These are phyloP conservation scores for Parus major DNA, from an alignment of 2,113 vertebrate genomes.

Conservation along the genomic window DNA sequence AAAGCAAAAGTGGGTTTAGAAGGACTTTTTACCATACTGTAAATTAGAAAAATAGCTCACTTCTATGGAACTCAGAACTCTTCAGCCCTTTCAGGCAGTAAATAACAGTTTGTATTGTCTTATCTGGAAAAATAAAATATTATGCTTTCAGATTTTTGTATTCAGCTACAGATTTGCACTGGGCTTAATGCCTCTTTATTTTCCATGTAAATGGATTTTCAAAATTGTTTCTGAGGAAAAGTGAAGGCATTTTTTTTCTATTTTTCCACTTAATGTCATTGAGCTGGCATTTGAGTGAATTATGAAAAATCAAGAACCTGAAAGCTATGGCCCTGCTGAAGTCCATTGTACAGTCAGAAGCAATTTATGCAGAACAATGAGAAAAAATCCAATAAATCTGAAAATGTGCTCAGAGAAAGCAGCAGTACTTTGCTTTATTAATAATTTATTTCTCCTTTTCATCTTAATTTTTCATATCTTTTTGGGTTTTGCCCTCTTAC, in stretches of 20 bases:
- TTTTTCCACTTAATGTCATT: constrained; percentile 69
- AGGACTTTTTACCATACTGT: background rate
- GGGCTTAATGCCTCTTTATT: constrained; percentile 66
- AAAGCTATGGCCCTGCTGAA: constrained; percentile 43
- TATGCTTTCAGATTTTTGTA: constrained; percentile 57
- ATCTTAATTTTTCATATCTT: constrained; percentile 56
- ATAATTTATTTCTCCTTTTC: constrained; percentile 64
- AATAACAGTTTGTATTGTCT: constrained; percentile 51
- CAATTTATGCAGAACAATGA: constrained; percentile 61
- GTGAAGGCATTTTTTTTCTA: constrained; percentile 55
- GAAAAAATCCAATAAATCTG: constrained; percentile 55
- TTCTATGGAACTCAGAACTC: background rate
- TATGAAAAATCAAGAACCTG: constrained; percentile 64
- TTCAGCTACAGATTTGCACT: constrained; percentile 55
- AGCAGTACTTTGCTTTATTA: constrained; percentile 50
- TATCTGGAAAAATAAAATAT: constrained; percentile 67
- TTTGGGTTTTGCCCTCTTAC: background rate
- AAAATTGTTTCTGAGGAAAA: constrained; percentile 67
- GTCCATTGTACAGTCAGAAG: constrained; percentile 54
- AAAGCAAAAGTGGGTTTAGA: background rate
- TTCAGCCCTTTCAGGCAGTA: constrained; percentile 29
- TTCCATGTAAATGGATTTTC: constrained; percentile 69
- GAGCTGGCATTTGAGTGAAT: constrained; percentile 63
- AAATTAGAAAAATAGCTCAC: background rate
- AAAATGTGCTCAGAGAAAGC: constrained; percentile 34